Percentiles rank a stretch among this genome's conserved stretches.
These are phyloP conservation scores for Coilia nasus DNA, from an alignment of 2,797 vertebrate genomes.

Conservation along the genomic window DNA sequence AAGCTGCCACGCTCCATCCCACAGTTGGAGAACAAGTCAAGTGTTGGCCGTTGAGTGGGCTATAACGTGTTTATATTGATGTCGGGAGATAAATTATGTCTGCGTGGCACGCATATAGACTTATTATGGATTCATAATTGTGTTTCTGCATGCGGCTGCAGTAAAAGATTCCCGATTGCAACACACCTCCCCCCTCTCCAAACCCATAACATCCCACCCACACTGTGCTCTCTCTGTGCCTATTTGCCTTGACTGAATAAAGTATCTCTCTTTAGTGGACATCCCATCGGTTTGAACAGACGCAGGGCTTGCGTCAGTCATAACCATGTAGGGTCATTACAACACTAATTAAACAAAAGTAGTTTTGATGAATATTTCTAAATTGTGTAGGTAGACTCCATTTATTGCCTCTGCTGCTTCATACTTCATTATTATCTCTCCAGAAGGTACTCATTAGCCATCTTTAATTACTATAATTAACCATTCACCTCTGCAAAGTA, in stretches of 20 bases:
- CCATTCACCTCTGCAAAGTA: neutral
- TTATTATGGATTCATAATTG: conserved; percentile 52
- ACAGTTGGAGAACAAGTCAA: conserved; percentile 39
- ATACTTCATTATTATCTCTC: neutral
- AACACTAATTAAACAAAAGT: too few species aligned
- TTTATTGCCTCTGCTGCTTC: neutral
- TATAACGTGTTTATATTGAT: conserved; percentile 51
- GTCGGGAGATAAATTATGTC: conserved; percentile 50
- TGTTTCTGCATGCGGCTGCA: conserved; percentile 53
- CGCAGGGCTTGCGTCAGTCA: neutral
- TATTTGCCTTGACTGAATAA: conserved; percentile 19
- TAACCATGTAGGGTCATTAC: neutral
- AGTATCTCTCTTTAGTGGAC: neutral
- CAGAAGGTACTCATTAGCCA: neutral
- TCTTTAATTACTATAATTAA: neutral
- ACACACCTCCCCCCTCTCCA: neutral
- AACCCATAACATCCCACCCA: conserved; percentile 43
- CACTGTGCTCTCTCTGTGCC: conserved; percentile 42
- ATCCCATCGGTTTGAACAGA: conserved; percentile 42
- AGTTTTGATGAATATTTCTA: neutral
- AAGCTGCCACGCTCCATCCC: conserved; percentile 42
- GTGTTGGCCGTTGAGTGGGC: conserved; percentile 38
- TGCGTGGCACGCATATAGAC: conserved; percentile 46
- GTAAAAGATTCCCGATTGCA: conserved; percentile 48
- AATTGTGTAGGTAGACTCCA: neutral